A percentile compares a stretch with the other conserved stretches of the same genome.
Evolutionary conservation across 1,140 invertebrate genomes (phyloP).

Genomic region (Liolophura sinensis): DNA sequence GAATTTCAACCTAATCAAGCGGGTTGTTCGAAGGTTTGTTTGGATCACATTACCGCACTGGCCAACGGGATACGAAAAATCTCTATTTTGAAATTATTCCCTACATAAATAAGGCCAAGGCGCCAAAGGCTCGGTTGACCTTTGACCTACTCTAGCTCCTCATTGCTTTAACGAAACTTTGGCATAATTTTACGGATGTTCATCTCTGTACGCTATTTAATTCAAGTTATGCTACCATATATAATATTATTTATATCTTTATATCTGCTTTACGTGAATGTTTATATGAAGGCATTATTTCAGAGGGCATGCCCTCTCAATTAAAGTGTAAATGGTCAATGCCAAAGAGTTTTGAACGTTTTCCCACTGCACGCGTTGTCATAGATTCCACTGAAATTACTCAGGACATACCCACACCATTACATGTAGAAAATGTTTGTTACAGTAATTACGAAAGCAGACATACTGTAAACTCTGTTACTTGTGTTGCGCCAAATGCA

Average conservation of each 20-base stretch:
- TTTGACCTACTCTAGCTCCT: no score
- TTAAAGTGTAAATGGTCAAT: slow-evolving; percentile 10
- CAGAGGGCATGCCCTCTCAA: slow-evolving; percentile 5
- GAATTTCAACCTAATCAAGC: no score
- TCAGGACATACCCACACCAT: slow-evolving; percentile 5
- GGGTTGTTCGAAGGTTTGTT: no score
- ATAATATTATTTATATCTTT: slow-evolving; percentile 10
- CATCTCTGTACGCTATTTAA: slow-evolving; percentile 5
- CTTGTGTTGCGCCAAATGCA: slow-evolving; percentile 4
- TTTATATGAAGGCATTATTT: slow-evolving; percentile 5
- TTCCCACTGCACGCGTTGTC: slow-evolving; percentile 2
- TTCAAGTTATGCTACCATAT: slow-evolving; percentile 7
- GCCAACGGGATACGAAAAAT: no score
- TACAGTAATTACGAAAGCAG: slow-evolving; percentile 7
- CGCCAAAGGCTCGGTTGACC: no score
- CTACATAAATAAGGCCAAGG: no score
- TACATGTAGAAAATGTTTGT: slow-evolving; percentile 2
- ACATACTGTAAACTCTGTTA: slow-evolving; percentile 8
- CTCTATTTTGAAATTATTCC: no score
- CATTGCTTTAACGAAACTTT: slow-evolving; percentile 5
- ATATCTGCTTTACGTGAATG: slow-evolving; percentile 2
- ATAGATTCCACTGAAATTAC: slow-evolving; percentile 11
- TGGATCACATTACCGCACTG: no score
- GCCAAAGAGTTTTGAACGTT: slow-evolving; percentile 6
- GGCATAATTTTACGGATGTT: slow-evolving; percentile 1